These are phyloP conservation scores for Pelodytes ibericus DNA, from an alignment of 2,797 vertebrate species.

Conservation along the genomic window DNA sequence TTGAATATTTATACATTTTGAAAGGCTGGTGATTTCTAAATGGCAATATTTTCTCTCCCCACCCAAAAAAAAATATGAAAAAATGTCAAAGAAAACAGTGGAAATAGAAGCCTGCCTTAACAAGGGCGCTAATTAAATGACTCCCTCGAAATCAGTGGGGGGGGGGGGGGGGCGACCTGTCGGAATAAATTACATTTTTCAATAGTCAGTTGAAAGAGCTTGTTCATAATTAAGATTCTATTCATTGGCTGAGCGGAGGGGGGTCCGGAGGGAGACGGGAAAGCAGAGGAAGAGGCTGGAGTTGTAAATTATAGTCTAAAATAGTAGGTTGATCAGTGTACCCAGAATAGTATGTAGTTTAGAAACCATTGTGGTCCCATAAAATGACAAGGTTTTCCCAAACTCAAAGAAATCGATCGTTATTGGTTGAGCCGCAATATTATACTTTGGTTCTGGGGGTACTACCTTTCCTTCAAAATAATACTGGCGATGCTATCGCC, in stretches of 20 bases:
- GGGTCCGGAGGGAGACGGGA: conserved; percentile 6
- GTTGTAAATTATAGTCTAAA: background rate
- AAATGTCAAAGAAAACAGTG: conserved; percentile 15
- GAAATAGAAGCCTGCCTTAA: conserved; percentile 17
- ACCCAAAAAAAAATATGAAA: conserved; percentile 15
- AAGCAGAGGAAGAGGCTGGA: background rate
- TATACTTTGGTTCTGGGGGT: too few species aligned
- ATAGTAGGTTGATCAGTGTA: background rate
- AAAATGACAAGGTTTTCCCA: too few species aligned
- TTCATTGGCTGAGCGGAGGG: conserved; percentile 14
- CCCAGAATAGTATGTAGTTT: too few species aligned
- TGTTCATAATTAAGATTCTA: conserved; percentile 50
- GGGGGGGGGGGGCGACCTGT: too few species aligned
- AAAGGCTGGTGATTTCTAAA: conserved; percentile 16
- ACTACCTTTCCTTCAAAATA: too few species aligned
- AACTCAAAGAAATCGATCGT: too few species aligned
- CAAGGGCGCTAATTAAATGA: conserved; percentile 42
- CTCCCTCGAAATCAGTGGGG: conserved; percentile 34
- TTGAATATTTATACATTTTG: conserved; percentile 26
- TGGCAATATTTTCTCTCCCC: conserved; percentile 8
- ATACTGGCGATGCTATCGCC: too few species aligned
- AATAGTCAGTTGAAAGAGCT: conserved; percentile 41
- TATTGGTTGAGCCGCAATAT: too few species aligned
- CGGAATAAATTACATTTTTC: conserved; percentile 18
- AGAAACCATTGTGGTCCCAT: too few species aligned